Base-by-base conservation (phyloP, 2,113 vertebrate genomes). In the Tyrannus savana region DNA sequence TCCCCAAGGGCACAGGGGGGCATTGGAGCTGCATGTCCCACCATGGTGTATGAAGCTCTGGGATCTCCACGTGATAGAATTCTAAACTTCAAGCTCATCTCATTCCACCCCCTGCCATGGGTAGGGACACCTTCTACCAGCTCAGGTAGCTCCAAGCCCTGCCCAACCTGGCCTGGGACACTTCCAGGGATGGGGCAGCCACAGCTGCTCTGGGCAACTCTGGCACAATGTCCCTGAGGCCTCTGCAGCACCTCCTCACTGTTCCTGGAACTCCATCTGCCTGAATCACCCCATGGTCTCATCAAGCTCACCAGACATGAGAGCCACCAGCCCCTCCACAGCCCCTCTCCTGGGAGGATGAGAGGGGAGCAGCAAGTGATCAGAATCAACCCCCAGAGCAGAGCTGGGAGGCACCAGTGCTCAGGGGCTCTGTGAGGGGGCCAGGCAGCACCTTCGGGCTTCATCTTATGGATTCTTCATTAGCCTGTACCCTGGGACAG, bases 241-340 rank as follows among this genome's bases (percentile, higher is more conserved):
- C 18, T 47, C 49, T 63, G 47, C 52, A 72, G 73, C 46, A 84
- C 14, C 37, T 83, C 47, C 62, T 52, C 56, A 58, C 35, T 64
- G n/a, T 18, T 75, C 33, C 68, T 44, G 42, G 19, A 87, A 5
- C 50, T 46, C 19, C 31, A 25, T 21, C 46, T 81, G 12, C n/a
- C 50, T 4, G 0, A 2, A 24, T 23, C 7, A 19, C 23, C 23
- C 31, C 13, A 5, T 8, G 17, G 31, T 6, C 49, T 41, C 42
- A 71, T 35, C 14, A 7, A 58, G 4, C 21, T 28, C 67, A n/a
- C 46, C 41, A 53, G 42, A 24, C 2, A 1, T 0, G 2, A 71
- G 37, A 27, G 41, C 55, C 50, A 47, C 33, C 64, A 81, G 39
- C 19, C 31, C 17, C 23, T 10, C 14, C 3, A 3, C 31, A 86